Evolutionary conservation across 1,140 invertebrate species (phyloP).

Genomic region (Papilio polyxenes): DNA sequence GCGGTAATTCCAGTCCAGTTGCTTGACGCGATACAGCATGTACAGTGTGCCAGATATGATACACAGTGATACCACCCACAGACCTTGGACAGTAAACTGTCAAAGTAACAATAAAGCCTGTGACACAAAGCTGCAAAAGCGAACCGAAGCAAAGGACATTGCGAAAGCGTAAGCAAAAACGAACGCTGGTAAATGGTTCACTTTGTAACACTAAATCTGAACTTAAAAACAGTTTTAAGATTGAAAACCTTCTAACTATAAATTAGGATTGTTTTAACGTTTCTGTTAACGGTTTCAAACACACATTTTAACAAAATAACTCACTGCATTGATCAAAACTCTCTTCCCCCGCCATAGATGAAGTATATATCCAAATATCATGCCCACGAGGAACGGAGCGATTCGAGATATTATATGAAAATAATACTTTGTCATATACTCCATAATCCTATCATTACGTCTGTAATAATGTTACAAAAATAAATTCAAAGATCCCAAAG

Average conservation of each 20-base stretch:
- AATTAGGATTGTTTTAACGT: too few relatives aligned
- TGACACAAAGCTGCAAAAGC: too few relatives aligned
- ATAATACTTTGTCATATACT: constrained; percentile 49
- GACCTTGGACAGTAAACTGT: background rate
- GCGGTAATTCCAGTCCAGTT: constrained; percentile 2
- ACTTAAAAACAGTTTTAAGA: too few relatives aligned
- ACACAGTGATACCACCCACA: constrained; percentile 3
- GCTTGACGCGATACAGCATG: constrained; percentile 27
- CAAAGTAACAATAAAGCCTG: background rate
- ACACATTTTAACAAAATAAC: background rate
- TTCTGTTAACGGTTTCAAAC: background rate
- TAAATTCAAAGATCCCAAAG: background rate
- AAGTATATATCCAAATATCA: constrained; percentile 57
- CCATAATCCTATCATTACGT: constrained; percentile 33
- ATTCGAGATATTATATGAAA: constrained; percentile 50
- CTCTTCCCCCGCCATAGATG: constrained; percentile 42
- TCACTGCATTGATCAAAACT: constrained; percentile 16
- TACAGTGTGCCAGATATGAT: background rate
- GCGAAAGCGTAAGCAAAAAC: too few relatives aligned
- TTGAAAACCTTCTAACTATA: too few relatives aligned
- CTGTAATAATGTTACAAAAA: constrained; percentile 41
- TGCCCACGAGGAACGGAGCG: constrained; percentile 53
- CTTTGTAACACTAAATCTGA: too few relatives aligned
- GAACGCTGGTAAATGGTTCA: too few relatives aligned
- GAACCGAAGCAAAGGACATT: too few relatives aligned